Conservation (phyloP, 2,888 invertebrate genomes). For the Sinelater perroti region DNA sequence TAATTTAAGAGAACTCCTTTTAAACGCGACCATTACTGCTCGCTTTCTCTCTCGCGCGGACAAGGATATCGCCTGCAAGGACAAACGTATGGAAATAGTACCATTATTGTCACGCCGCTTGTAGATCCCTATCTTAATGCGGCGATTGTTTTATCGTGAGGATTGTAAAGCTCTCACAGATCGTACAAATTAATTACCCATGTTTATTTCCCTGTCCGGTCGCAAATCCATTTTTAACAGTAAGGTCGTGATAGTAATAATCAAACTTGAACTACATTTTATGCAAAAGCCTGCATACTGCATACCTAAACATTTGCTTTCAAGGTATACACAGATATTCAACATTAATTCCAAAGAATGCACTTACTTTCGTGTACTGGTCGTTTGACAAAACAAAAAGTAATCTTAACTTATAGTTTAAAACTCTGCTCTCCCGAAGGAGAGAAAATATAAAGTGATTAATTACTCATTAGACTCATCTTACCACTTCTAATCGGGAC, state of each 20-base stretch:
- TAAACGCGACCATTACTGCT: constrained; percentile 26
- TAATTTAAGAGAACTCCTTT: constrained; percentile 28
- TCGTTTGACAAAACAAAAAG: too few relatives aligned
- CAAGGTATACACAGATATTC: too few relatives aligned
- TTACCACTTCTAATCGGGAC: too few relatives aligned
- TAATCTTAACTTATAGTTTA: too few relatives aligned
- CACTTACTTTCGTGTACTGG: too few relatives aligned
- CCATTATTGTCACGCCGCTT: constrained; percentile 26
- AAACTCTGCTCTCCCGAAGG: too few relatives aligned
- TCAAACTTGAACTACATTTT: background rate
- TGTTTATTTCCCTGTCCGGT: background rate
- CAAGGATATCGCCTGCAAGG: constrained; percentile 22
- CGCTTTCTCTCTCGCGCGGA: constrained; percentile 1
- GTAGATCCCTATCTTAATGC: constrained; percentile 21
- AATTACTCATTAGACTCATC: too few relatives aligned
- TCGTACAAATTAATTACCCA: constrained; percentile 1
- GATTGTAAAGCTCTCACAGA: background rate
- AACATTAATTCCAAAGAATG: too few relatives aligned
- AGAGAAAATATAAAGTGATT: too few relatives aligned
- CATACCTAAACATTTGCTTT: too few relatives aligned
- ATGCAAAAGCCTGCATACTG: too few relatives aligned
- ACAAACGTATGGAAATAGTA: constrained; percentile 16
- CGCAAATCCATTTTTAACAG: constrained; percentile 1
- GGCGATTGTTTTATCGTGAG: constrained; percentile 12
- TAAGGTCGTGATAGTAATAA: background rate